Evolutionary conservation across 2,797 vertebrate genomes (phyloP), one percentile per base, ranked within the genome.

Genomic region (Notoglanidium macrostoma): DNA sequence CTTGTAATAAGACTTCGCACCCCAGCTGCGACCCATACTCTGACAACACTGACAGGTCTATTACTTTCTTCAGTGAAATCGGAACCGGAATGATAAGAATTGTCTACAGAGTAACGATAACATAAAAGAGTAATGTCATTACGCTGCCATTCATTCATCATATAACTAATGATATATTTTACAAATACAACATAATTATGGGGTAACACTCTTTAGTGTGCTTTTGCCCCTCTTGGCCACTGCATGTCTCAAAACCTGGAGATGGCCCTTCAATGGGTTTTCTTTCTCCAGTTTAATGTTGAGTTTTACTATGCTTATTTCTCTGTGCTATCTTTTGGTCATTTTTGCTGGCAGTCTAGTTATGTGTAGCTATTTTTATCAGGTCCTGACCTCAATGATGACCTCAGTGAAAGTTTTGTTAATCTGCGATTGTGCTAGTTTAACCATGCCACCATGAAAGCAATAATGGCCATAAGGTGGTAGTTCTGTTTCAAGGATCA

Each of bases 11-110:
- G 61, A 11, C 10, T 21, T 51, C 35, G 63, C 17, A 51, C 9
- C n/a, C 44, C 61, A 83, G 61, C 80, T 83, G 46, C 63, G 32
- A 32, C 80, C 80, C 9, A 51, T 44, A 49, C n/a, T 68, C 61
- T 32, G n/a, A 67, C 15, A n/a, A 49, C 61, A 12, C 80, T 51
- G 61, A 51, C n/a, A 23, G 17, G 61, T 32, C 61, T 32, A 15
- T 80, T 44, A 80, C 21, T 59, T 59, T 5, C 3, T 61, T 67
- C 26, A 51, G 26, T 51, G 44, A 67, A 67, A 44, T 21, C n/a
- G 61, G 55, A 80, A n/a, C 5, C 61, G 54, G n/a, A 78, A 51
- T 57, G 4, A 29, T 26, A 4, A n/a, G 40, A 79, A 19, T 57
- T 78, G 76, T 78, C 10, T 32, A 46, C 35, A 63, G 57, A 0